Evolutionary conservation across 2,113 vertebrate species (phyloP), one percentile per base, ranked within the genome.

Genomic region (Herpetotheres cachinnans): DNA sequence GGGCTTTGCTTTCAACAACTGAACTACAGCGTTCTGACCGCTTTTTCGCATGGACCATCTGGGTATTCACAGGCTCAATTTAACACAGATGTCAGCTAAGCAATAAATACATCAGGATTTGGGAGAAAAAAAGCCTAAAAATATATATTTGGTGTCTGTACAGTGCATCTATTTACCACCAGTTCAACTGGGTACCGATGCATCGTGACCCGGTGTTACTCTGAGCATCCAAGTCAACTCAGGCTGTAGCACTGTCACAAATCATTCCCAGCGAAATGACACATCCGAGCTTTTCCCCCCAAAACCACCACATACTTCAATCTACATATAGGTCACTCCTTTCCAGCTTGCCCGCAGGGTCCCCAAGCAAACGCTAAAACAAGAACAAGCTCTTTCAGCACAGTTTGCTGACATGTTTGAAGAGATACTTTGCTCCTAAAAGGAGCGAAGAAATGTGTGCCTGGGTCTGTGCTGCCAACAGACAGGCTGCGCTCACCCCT

Each of bases 381-480:
- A 80, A 65, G 38, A 70, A 44, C 6, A 20, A 73, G 36, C 40
- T 80, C 61, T 63, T 44, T 24, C 27, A 20, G 13, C 11, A 4
- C 44, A 21, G 24, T 67, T 46, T 29, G 40, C 26, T 17, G 42
- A 2, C 1, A 0, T 11, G 44, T n/a, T 11, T n/a, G 47, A 71
- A 38, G 34, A 59, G 40, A 34, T 12, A 7, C 18, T 56, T 74
- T 18, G 17, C 36, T 49, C 54, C 54, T 21, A 2, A 25, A 19
- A 2, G 26, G 29, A 29, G 32, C 66, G 22, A 4, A 29, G 56
- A 27, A 18, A 38, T 2, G 7, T 2, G 32, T 1, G 16, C 4
- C 3, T 2, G 18, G 15, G 30, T 34, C 70, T 19, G 30, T 3
- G 12, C 25, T 7, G 34, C 50, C n/a, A 11, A 26, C 6, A 9